phyloP scores from a whole-genome alignment of 2,888 invertebrate genomes.

The Drosophila birchii region DNA sequence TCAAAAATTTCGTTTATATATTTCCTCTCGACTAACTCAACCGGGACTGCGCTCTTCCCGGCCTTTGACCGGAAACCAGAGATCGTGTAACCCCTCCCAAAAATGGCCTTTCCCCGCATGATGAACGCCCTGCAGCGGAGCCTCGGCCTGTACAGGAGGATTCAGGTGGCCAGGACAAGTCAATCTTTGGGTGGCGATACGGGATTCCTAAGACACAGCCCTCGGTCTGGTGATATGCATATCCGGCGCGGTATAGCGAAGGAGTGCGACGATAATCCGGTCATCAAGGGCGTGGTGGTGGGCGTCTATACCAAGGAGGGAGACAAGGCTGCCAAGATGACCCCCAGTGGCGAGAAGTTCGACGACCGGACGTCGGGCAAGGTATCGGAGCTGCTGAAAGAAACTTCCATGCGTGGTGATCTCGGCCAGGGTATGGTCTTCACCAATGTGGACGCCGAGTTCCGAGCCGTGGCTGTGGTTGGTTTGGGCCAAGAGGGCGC shows the following conservation, averaged over 20 bases:
- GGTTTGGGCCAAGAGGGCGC: slow-evolving; percentile 88
- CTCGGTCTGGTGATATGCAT: neutral
- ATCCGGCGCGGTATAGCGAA: slow-evolving; percentile 14
- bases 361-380: slow-evolving; percentile 85
- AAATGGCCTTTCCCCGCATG: slow-evolving; percentile 50
- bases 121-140: slow-evolving; percentile 20
- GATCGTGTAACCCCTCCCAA: slow-evolving; percentile 11
- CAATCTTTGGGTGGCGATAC: neutral
- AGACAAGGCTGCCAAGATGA: slow-evolving; percentile 84
- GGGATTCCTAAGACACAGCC: neutral
- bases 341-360: slow-evolving; percentile 85
- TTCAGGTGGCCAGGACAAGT: slow-evolving; percentile 4
- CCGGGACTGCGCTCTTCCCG: slow-evolving; percentile 7
- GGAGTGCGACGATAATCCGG: slow-evolving; percentile 21
- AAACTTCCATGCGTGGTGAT: slow-evolving; percentile 81
- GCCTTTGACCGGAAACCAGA: slow-evolving; percentile 4
- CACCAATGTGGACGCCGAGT: slow-evolving; percentile 87
- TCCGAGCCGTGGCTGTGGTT: slow-evolving; percentile 88
- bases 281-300: slow-evolving; percentile 85
- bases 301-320: slow-evolving; percentile 85
- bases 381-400: slow-evolving; percentile 84
- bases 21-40: neutral
- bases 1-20: neutral
- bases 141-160: slow-evolving; percentile 8
- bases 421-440: slow-evolving; percentile 85